A percentile compares a stretch with the other conserved stretches of the same genome.
Evolutionary conservation across 2,113 vertebrate species (phyloP).

Genomic region (Coturnix japonica): DNA sequence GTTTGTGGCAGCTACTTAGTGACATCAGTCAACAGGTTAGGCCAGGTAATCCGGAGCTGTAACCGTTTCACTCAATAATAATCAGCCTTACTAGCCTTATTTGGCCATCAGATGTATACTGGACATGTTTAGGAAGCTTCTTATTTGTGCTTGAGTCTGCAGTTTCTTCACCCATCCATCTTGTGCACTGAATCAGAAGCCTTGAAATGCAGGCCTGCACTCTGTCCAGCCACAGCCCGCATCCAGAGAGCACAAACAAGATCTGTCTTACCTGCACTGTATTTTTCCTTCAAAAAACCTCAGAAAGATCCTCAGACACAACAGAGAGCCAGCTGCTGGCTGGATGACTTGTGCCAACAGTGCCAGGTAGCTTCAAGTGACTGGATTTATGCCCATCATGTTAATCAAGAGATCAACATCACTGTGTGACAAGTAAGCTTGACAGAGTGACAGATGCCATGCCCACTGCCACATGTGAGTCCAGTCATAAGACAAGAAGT

Average conservation of each 20-base stretch:
- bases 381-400: accelerated
- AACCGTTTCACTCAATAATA: not conserved
- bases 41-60: not conserved
- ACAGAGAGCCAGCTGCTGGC: not conserved
- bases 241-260: not conserved
- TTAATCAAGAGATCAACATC: not conserved
- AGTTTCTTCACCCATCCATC: not conserved
- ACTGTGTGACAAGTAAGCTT: not conserved
- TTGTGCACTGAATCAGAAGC: not conserved
- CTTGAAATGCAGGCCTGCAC: not conserved
- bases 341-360: not conserved
- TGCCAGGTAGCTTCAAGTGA: accelerated
- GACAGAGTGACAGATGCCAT: not conserved
- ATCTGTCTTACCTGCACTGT: not conserved
- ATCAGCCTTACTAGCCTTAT: not conserved
- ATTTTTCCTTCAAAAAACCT: not conserved
- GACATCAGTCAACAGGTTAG: not conserved
- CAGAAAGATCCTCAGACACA: not conserved
- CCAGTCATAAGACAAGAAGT: not conserved
- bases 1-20: not conserved
- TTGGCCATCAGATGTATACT: not conserved
- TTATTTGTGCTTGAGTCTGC: not conserved
- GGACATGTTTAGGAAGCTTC: not conserved
- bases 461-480: not conserved
- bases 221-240: not conserved